These are phyloP conservation scores for Apodemia zela DNA, from an alignment of 2,888 invertebrate species.

Conservation along the genomic window DNA sequence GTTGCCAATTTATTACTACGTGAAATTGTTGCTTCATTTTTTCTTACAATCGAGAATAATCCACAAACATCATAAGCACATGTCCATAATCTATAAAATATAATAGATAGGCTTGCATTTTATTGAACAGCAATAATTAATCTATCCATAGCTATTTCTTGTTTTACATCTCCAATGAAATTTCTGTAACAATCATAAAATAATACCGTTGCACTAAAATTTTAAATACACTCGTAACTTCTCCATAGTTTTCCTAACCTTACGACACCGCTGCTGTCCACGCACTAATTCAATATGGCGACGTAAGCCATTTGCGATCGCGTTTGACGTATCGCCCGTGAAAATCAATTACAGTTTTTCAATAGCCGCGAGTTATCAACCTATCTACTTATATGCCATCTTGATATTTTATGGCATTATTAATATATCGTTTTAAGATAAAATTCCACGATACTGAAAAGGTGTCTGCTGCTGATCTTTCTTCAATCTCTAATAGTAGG, in stretches of 20 bases:
- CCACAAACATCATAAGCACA: too few species aligned
- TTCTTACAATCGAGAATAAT: too few species aligned
- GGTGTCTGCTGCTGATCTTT: too few species aligned
- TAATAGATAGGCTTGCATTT: too few species aligned
- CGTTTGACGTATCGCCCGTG: slow-evolving; percentile 76
- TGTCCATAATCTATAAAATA: too few species aligned
- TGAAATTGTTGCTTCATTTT: too few species aligned
- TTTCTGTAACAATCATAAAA: background rate
- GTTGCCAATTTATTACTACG: too few species aligned
- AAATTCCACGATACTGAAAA: too few species aligned
- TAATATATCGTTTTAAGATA: too few species aligned
- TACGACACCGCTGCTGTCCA: slow-evolving; percentile 58
- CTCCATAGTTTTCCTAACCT: slow-evolving; percentile 45
- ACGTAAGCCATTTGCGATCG: slow-evolving; percentile 77
- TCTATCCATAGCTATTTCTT: too few species aligned
- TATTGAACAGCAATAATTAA: too few species aligned
- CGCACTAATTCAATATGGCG: slow-evolving; percentile 79
- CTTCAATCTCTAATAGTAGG: too few species aligned
- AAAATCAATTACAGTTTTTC: slow-evolving; percentile 78
- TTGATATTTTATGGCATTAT: background rate
- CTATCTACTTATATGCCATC: background rate
- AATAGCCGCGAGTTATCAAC: slow-evolving; percentile 54
- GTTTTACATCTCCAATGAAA: background rate
- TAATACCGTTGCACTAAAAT: background rate
- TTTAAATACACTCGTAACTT: slow-evolving; percentile 16